Evolutionary conservation across 2,888 invertebrate species (phyloP).

Genomic region (Cremastinae sp.): DNA sequence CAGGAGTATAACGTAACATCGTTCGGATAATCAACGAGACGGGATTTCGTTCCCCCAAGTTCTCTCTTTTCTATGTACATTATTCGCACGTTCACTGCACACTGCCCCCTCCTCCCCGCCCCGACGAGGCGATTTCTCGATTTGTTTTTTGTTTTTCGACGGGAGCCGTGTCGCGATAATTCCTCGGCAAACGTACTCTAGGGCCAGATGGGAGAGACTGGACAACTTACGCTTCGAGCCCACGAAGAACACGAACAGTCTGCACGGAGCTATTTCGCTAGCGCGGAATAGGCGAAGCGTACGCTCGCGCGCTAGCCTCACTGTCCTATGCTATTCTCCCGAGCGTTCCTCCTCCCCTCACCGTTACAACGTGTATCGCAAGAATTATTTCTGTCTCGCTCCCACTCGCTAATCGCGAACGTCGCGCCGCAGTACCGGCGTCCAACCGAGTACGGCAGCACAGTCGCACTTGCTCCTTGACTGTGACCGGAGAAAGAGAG

Average conservation of each 20-base stretch:
- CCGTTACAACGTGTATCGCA: slow-evolving; percentile 17
- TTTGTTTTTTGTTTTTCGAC: slow-evolving; percentile 16
- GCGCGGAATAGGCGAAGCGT: slow-evolving; percentile 78
- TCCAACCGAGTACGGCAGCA: slow-evolving; percentile 32
- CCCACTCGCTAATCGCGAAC: slow-evolving; percentile 15
- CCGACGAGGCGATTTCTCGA: slow-evolving; percentile 26
- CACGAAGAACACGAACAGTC: slow-evolving; percentile 76
- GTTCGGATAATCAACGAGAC: slow-evolving; percentile 35
- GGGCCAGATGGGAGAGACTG: slow-evolving; percentile 35
- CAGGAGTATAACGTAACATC: slow-evolving; percentile 43
- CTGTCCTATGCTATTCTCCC: slow-evolving; percentile 74
- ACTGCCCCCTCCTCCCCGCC: slow-evolving; percentile 20
- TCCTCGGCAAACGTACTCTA: slow-evolving; percentile 12
- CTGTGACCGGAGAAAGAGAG: slow-evolving; percentile 1
- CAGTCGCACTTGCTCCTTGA: slow-evolving; percentile 31
- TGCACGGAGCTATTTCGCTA: slow-evolving; percentile 79
- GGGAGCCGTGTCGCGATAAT: not conserved
- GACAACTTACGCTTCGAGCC: slow-evolving; percentile 77
- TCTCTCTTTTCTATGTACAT: slow-evolving; percentile 10
- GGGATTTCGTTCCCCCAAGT: slow-evolving; percentile 37
- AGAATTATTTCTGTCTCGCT: not conserved
- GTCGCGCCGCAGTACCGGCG: slow-evolving; percentile 13
- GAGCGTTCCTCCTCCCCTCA: slow-evolving; percentile 78
- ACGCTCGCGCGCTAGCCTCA: slow-evolving; percentile 66
- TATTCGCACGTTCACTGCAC: slow-evolving; percentile 35